These are phyloP conservation scores for Xiphorhynchus elegans DNA, from an alignment of 2,113 vertebrate genomes.

Conservation along the genomic window DNA sequence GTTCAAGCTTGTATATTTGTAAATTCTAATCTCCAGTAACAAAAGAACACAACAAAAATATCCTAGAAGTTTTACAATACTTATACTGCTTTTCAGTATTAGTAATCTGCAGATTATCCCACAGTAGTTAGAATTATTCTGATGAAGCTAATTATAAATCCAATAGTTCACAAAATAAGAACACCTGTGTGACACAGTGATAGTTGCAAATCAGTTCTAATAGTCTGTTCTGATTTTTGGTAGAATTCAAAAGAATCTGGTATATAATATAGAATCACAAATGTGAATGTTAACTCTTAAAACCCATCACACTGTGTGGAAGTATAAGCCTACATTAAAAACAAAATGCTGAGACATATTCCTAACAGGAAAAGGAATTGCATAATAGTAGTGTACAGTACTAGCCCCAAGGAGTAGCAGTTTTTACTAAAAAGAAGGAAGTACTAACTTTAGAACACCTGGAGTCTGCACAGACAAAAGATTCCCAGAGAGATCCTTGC, in stretches of 20 bases:
- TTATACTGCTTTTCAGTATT: neutral
- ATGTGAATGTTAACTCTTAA: neutral
- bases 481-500: neutral
- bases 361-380: neutral
- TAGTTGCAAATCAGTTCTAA: neutral
- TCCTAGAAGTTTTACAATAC: neutral
- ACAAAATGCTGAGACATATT: neutral
- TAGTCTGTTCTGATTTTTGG: neutral
- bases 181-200: neutral
- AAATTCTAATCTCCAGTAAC: neutral
- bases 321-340: neutral
- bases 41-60: neutral
- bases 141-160: neutral
- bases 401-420: neutral
- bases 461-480: neutral
- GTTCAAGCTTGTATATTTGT: neutral
- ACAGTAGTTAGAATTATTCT: neutral
- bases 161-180: neutral
- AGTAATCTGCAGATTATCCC: neutral
- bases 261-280: neutral
- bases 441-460: neutral
- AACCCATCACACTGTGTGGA: neutral
- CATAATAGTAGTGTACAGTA: neutral
- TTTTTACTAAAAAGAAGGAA: neutral
- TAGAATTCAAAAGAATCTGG: neutral